Conservation (phyloP, 2,888 invertebrate species). For the Neoaliturus tenellus region DNA sequence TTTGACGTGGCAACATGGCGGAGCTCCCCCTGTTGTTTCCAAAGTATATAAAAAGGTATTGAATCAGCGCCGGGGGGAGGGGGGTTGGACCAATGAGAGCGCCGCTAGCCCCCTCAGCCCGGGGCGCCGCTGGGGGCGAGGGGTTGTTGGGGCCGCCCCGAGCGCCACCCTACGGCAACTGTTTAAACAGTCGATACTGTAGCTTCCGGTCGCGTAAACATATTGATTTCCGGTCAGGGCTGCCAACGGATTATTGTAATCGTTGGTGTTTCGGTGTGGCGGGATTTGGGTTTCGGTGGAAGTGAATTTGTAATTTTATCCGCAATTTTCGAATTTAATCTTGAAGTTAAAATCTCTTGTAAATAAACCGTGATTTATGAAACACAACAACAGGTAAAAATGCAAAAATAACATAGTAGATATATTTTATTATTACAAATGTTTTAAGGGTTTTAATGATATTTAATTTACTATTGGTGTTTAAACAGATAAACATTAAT, state of each 20-base stretch:
- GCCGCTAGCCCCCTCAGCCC: neutral
- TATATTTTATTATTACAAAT: too few relatives aligned
- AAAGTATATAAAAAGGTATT: conserved; percentile 54
- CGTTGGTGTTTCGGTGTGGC: too few relatives aligned
- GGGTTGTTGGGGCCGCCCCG: conserved; percentile 33
- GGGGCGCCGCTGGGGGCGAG: neutral
- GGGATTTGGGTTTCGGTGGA: too few relatives aligned
- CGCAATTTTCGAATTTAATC: too few relatives aligned
- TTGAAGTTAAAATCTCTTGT: too few relatives aligned
- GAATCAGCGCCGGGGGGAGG: conserved; percentile 46
- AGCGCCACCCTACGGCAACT: conserved; percentile 24
- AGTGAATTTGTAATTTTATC: too few relatives aligned
- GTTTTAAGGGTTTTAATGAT: too few relatives aligned
- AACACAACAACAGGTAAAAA: too few relatives aligned
- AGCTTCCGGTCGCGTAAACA: conserved; percentile 13
- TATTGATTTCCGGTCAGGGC: conserved; percentile 20
- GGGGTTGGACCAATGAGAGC: conserved; percentile 45
- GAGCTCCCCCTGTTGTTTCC: conserved; percentile 47
- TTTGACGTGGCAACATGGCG: conserved; percentile 42
- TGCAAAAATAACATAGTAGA: too few relatives aligned
- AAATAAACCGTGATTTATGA: too few relatives aligned
- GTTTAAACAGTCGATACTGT: conserved; percentile 27
- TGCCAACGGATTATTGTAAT: neutral
- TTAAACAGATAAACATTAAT: too few relatives aligned
- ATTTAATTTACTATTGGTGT: too few relatives aligned